A percentile compares a stretch with the other conserved stretches of the same genome.
phyloP scores from a whole-genome alignment of 2,797 vertebrate genomes.

The Podarcis siculus region DNA sequence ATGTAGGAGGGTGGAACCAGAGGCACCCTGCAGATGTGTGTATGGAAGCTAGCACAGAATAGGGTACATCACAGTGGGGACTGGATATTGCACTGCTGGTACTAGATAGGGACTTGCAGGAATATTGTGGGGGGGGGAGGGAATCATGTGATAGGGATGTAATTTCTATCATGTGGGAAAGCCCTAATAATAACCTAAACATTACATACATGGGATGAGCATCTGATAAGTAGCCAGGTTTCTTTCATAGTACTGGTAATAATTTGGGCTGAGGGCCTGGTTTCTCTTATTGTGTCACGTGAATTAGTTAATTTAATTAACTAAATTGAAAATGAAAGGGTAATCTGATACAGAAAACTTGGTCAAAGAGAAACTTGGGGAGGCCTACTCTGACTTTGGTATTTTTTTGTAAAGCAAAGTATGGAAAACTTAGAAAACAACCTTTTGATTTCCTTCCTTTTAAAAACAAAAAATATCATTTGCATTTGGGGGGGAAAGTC shows the following conservation, averaged over 20 bases:
- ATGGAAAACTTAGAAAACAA: slow-evolving; percentile 33
- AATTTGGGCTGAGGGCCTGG: not conserved
- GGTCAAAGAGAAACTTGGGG: slow-evolving; percentile 9
- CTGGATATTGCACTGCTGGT: not conserved
- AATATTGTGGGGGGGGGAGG: not conserved
- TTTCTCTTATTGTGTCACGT: not conserved
- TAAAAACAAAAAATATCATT: slow-evolving; percentile 1
- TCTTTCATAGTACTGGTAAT: not conserved
- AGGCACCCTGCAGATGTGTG: not conserved
- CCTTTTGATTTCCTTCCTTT: slow-evolving; percentile 20
- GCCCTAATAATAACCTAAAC: not conserved
- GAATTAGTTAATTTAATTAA: not conserved
- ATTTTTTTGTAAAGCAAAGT: slow-evolving; percentile 2
- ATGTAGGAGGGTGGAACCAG: no score
- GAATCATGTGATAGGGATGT: not conserved
- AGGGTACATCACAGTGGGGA: no score
- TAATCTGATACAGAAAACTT: not conserved
- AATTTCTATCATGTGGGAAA: not conserved
- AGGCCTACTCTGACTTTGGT: not conserved
- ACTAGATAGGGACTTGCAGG: not conserved
- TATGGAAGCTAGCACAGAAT: no score
- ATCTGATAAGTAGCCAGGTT: not conserved
- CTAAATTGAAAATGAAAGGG: not conserved
- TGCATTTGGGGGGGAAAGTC: not conserved
- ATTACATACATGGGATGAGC: not conserved